Conservation (phyloP, 1,140 invertebrate genomes). For the Nilaparvata lugens region DNA sequence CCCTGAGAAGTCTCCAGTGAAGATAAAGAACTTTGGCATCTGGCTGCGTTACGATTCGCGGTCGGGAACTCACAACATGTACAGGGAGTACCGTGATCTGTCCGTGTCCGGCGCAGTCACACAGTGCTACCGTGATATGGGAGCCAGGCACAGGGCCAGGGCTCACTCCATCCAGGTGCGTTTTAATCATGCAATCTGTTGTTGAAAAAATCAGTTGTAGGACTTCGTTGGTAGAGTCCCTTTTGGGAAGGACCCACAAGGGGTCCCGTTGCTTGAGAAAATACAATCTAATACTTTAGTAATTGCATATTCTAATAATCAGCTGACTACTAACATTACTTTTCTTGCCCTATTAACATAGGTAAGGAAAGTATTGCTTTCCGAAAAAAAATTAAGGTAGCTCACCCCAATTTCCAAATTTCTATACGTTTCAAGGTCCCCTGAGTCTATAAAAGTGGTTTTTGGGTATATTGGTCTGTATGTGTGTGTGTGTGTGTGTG, state of each 20-base stretch:
- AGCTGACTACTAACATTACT: too few species aligned
- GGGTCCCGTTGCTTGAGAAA: neutral
- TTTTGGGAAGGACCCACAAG: neutral
- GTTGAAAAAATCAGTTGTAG: neutral
- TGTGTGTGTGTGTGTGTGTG: too few species aligned
- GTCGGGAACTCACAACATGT: slow-evolving; percentile 99
- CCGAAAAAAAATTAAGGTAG: too few species aligned
- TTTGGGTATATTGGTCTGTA: too few species aligned
- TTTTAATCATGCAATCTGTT: neutral
- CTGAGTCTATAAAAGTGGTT: too few species aligned
- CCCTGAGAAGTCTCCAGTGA: slow-evolving; percentile 80
- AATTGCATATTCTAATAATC: too few species aligned
- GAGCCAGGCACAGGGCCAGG: slow-evolving; percentile 92
- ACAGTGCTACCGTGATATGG: slow-evolving; percentile 99
- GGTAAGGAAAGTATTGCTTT: too few species aligned
- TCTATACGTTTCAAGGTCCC: too few species aligned
- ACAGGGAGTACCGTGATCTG: slow-evolving; percentile 96
- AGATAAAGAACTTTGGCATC: slow-evolving; percentile 98
- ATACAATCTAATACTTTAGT: too few species aligned
- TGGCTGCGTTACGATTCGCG: slow-evolving; percentile 97
- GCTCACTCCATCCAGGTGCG: slow-evolving; percentile 87
- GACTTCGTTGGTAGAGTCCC: neutral
- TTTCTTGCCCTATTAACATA: too few species aligned
- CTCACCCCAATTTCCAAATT: too few species aligned
- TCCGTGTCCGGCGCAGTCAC: slow-evolving; percentile 93